Conservation (phyloP, 2,113 vertebrate genomes). For the Microtus oregoni region DNA sequence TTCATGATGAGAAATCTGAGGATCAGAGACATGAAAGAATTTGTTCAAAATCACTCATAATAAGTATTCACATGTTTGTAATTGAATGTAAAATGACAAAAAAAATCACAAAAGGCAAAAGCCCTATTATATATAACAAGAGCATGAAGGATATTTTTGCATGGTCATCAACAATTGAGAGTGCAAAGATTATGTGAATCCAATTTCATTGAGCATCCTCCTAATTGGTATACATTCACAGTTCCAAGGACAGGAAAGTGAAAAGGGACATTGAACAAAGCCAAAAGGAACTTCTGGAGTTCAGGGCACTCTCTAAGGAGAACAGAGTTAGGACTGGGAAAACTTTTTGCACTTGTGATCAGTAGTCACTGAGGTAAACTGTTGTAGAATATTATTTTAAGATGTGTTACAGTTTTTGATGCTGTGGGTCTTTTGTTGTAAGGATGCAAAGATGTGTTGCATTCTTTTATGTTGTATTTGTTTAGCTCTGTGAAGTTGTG, state of each 20-base stretch:
- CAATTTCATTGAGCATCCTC: neutral
- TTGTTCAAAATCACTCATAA: neutral
- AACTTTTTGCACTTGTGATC: neutral
- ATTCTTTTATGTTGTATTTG: too few species aligned
- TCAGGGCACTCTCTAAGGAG: neutral
- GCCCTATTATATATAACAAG: neutral
- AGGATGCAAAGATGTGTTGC: too few species aligned
- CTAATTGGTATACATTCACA: neutral
- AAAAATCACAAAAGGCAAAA: neutral
- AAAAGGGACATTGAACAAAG: neutral
- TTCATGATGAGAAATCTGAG: neutral
- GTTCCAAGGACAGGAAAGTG: neutral
- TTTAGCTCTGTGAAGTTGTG: too few species aligned
- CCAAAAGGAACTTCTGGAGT: neutral
- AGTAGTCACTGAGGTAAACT: neutral
- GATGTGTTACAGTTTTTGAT: too few species aligned
- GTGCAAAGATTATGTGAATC: neutral
- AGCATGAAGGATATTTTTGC: neutral
- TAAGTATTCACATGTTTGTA: neutral
- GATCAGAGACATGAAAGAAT: neutral
- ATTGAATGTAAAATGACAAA: neutral
- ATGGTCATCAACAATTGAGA: neutral
- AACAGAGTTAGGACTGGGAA: neutral
- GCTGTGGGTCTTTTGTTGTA: too few species aligned
- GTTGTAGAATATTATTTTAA: too few species aligned